These are phyloP conservation scores for Acanthosepion esculentum DNA, from an alignment of 2,888 invertebrate species.

Conservation along the genomic window DNA sequence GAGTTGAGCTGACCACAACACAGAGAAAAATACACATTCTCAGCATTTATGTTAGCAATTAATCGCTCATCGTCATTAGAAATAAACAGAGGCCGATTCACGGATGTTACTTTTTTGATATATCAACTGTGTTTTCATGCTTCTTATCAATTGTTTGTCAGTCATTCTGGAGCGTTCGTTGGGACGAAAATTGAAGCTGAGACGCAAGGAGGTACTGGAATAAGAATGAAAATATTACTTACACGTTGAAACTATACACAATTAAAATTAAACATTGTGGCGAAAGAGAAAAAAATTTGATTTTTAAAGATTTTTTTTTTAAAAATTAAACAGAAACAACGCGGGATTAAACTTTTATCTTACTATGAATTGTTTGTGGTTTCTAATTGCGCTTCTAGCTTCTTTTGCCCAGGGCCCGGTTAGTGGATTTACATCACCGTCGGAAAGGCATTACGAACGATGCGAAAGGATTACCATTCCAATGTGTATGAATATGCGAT, in stretches of 20 bases:
- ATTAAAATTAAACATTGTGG: background rate
- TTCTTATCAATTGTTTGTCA: background rate
- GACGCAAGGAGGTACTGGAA: too few relatives aligned
- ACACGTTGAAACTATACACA: background rate
- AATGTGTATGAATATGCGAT: slow-evolving; percentile 87
- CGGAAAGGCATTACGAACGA: slow-evolving; percentile 57
- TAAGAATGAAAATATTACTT: background rate
- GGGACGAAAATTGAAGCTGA: background rate
- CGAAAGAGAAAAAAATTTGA: background rate
- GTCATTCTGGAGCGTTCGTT: background rate
- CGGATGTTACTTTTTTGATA: background rate
- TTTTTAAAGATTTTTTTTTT: background rate
- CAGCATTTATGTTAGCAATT: background rate
- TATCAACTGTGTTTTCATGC: background rate
- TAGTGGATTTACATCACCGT: background rate
- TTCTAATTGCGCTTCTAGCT: background rate
- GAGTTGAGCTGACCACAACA: slow-evolving; percentile 6
- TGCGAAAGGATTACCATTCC: slow-evolving; percentile 88
- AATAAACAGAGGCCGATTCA: background rate
- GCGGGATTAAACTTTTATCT: background rate
- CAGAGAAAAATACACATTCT: background rate
- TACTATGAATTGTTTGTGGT: slow-evolving; percentile 25
- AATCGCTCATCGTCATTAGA: background rate
- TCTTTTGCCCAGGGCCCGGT: background rate
- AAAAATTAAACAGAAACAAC: background rate